Evolutionary conservation across 2,888 invertebrate species (phyloP), one percentile per base, ranked within the genome.

Genomic region (Oscheius sp.): DNA sequence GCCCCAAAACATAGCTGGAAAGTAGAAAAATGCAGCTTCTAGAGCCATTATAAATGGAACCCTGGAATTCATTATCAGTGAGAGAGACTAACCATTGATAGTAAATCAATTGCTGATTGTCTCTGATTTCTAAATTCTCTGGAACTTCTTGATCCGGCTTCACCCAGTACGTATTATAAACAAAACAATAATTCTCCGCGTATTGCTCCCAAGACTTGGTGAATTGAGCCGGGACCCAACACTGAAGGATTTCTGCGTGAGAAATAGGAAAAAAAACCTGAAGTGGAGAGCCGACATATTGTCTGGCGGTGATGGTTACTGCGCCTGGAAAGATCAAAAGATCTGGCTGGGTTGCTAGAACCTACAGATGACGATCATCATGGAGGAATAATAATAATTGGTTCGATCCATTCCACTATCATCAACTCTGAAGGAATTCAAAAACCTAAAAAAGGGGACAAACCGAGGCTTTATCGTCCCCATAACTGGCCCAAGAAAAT

Each of bases 81-180:
- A n/a, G 3, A 20, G 12, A 23, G 8, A 6, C 45, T 6, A 5
- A 61, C 61, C 84, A 84, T 72, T 84, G 84, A 55, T 84, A 84
- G 71, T 84, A 84, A 37, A 82, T 77, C 20, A 84, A 71, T 65
- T 85, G 84, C 17, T 82, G 78, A n/a, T 73, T 68, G 8, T 78
- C 72, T 58, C 83, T 68, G 12, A 78, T 79, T 52, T 82, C 81
- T 0, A 82, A 65, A 10, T 68, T 61, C 1, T 29, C 25, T 0
- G 85, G 85, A 4, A 85, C 73, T 20, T 83, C 73, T 12, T 83
- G 82, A 25, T 78, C 76, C 12, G 85, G 82, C 45, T 76, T 69
- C 31, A 85, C 84, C 83, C 83, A 85, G 69, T 83, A 84, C 12
- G 84, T 84, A 53, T 85, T 84, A 68, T 84, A 83, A 17, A 85